These are phyloP conservation scores for Neopelma chrysocephalum DNA, from an alignment of 2,797 vertebrate genomes.

Conservation along the genomic window DNA sequence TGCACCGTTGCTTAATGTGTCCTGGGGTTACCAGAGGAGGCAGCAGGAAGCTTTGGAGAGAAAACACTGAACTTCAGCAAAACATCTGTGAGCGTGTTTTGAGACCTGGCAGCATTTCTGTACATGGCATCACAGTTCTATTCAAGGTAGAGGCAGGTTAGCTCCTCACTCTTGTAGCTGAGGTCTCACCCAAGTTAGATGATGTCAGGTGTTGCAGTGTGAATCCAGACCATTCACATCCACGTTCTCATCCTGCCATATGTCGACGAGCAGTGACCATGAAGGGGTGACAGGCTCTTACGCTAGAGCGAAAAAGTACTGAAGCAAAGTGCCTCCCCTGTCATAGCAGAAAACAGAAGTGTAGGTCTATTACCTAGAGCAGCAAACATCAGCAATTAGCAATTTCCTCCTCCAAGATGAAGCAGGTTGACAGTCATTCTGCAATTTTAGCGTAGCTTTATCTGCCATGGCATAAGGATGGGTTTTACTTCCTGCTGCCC, in stretches of 20 bases:
- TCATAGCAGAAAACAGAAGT: neutral
- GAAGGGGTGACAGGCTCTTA: neutral
- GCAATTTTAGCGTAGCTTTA: neutral
- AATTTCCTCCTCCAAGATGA: neutral
- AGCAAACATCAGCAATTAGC: neutral
- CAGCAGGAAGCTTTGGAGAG: neutral
- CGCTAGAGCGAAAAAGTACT: neutral
- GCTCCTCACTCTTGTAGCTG: neutral
- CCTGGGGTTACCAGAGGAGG: neutral
- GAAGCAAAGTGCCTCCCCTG: neutral
- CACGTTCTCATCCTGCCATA: accelerated
- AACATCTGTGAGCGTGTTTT: neutral
- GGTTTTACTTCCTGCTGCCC: neutral
- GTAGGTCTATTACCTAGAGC: neutral
- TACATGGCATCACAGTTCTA: neutral
- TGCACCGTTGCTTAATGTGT: neutral
- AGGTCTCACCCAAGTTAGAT: neutral
- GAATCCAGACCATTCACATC: neutral
- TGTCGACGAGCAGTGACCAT: neutral
- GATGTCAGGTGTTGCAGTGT: neutral
- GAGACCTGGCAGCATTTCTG: neutral
- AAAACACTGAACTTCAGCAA: neutral
- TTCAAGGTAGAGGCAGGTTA: neutral
- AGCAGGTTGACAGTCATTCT: neutral
- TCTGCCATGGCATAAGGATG: neutral